Conservation (phyloP, 2,113 vertebrate genomes). For the Talpa occidentalis region DNA sequence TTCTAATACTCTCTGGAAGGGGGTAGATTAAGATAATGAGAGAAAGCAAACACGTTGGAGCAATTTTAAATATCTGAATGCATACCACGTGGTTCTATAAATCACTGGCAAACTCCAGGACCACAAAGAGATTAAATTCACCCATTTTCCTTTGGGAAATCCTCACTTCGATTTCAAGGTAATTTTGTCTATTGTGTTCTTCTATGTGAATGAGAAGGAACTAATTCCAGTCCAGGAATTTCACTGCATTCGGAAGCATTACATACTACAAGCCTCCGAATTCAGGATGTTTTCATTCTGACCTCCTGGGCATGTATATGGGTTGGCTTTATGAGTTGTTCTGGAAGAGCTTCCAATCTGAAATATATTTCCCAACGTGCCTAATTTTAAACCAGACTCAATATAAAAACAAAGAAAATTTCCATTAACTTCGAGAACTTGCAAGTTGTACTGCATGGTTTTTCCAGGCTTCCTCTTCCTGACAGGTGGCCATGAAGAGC, state of each 20-base stretch:
- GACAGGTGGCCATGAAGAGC: background rate
- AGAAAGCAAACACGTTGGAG: background rate
- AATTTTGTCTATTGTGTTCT: background rate
- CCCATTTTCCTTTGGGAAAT: slow-evolving; percentile 16
- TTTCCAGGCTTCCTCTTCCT: background rate
- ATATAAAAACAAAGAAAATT: background rate
- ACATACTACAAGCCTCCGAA: background rate
- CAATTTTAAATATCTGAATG: background rate
- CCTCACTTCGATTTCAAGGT: background rate
- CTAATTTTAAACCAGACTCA: background rate
- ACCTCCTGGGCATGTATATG: background rate
- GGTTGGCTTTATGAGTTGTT: background rate
- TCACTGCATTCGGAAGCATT: background rate
- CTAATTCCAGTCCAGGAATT: background rate
- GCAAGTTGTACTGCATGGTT: background rate
- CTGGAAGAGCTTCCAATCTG: background rate
- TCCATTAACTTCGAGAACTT: background rate
- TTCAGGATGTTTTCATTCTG: slow-evolving; percentile 13
- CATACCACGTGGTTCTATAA: background rate
- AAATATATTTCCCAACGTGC: background rate
- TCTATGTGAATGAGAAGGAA: background rate
- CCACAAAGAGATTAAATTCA: background rate
- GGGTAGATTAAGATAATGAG: slow-evolving; percentile 13
- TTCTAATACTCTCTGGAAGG: background rate
- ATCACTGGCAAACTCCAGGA: background rate